Evolutionary conservation across 2,113 vertebrate species (phyloP), one percentile per base, ranked within the genome.

Genomic region (Protobothrops mucrosquamatus): DNA sequence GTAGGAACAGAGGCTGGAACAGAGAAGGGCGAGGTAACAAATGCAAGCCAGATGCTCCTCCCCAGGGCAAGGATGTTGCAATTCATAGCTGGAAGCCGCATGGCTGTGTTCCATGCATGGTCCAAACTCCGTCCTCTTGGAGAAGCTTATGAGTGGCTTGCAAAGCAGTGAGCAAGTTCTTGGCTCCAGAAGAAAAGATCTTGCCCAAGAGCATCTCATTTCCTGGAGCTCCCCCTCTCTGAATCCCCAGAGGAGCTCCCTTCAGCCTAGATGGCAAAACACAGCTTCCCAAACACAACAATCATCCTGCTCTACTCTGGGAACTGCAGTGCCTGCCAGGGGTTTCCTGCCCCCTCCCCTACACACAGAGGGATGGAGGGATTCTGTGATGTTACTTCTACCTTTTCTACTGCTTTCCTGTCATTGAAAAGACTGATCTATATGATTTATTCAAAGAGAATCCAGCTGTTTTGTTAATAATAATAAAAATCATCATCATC

Each of bases 121-220:
- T 91, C 89, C 46, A 52, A 46, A 85, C 89, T 93, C 87, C 43
- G 8, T 52, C 54, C 52, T 92, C 92, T 88, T 90, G 85, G 94
- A 93, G 91, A 54, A 88, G 89, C n/a, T 81, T 57, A n/a, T 87
- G 74, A 81, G 94, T 88, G 86, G 88, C 88, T 91, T 54, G 87
- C 57, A 9, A 29, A 52, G 55, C 87, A 26, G 88, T 89, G 64
- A 92, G 87, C 34, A 57, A 57, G 29, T 91, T 90, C 87, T 87
- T 85, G 90, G 94, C 85, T 46, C 69, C 93, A 24, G 88, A 92
- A 57, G 15, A 94, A 93, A 92, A 89, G 92, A 55, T 39, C 92
- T 95, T 85, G 88, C 87, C 86, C 85, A 90, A 93, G 86, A 93
- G 93, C 39, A 14, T 48, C 88, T 39, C 74, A 51, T 91, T 91